Percentiles rank a stretch among this genome's conserved stretches.
phyloP scores from a whole-genome alignment of 2,113 vertebrate species.

The Cephalophus harveyi region DNA sequence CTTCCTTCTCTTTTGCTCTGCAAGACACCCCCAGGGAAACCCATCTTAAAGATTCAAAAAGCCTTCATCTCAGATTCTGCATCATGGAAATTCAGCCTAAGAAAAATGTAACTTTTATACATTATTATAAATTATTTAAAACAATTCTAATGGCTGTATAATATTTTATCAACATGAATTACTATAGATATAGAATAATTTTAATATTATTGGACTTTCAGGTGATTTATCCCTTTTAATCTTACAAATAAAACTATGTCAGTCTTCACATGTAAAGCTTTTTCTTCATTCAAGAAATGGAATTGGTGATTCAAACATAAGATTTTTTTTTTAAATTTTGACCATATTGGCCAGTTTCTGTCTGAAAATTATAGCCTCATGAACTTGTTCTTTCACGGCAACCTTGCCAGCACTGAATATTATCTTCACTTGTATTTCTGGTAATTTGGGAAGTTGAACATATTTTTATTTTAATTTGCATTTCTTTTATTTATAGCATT shows the following conservation, averaged over 20 bases:
- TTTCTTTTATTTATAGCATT: background rate
- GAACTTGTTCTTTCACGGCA: background rate
- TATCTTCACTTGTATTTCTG: background rate
- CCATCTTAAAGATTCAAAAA: background rate
- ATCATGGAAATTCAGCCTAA: background rate
- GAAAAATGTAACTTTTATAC: background rate
- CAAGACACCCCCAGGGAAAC: accelerated
- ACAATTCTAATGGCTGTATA: background rate
- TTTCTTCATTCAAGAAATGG: background rate
- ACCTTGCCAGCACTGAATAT: background rate
- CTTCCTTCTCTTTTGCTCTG: background rate
- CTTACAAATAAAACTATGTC: background rate
- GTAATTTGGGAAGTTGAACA: background rate
- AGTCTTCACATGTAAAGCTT: background rate
- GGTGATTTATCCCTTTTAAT: background rate
- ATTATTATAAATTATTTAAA: background rate
- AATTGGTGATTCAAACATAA: background rate
- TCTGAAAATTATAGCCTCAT: background rate
- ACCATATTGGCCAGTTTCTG: background rate
- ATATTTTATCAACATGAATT: background rate
- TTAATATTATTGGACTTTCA: background rate
- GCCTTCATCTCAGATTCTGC: background rate
- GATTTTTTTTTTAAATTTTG: background rate
- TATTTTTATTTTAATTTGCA: background rate
- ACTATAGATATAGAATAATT: background rate